Percentiles rank a stretch among this genome's conserved stretches.
Evolutionary conservation across 1,140 invertebrate species (phyloP).

Genomic region (Drosophila leontia): DNA sequence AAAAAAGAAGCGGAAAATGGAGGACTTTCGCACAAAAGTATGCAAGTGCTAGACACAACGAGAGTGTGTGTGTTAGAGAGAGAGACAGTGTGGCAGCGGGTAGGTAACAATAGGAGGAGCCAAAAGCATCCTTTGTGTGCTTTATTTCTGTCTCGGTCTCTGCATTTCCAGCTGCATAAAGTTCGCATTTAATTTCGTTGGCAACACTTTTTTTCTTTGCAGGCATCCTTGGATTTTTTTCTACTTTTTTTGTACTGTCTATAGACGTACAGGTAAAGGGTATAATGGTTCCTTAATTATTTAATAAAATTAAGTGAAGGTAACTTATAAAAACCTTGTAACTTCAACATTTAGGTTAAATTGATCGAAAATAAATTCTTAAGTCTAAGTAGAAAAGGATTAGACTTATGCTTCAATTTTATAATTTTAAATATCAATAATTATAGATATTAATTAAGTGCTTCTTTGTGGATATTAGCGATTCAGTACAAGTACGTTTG

Average conservation of each 20-base stretch:
- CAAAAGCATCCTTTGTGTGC: conserved; percentile 36
- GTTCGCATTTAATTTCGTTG: conserved; percentile 80
- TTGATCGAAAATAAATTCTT: not conserved
- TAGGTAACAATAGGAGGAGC: conserved; percentile 9
- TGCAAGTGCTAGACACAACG: conserved; percentile 67
- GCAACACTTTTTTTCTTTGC: conserved; percentile 32
- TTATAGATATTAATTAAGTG: not conserved
- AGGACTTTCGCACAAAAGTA: conserved; percentile 60
- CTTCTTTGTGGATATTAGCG: not conserved
- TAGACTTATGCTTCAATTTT: not conserved
- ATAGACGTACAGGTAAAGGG: not conserved
- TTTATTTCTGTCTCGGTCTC: conserved; percentile 35
- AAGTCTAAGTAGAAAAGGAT: not conserved
- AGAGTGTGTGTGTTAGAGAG: not conserved
- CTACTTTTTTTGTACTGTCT: not conserved
- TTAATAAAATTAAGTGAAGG: not conserved
- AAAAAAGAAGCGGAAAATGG: not conserved
- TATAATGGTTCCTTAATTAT: not conserved
- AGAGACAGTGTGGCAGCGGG: not conserved
- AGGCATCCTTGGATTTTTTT: not conserved
- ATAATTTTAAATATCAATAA: not conserved
- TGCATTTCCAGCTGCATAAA: conserved; percentile 79
- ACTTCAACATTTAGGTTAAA: too few relatives aligned
- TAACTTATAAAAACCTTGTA: not conserved
- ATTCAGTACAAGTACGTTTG: too few relatives aligned